phyloP scores from a whole-genome alignment of 2,888 invertebrate species.

The Neoitamus cyanurus region DNA sequence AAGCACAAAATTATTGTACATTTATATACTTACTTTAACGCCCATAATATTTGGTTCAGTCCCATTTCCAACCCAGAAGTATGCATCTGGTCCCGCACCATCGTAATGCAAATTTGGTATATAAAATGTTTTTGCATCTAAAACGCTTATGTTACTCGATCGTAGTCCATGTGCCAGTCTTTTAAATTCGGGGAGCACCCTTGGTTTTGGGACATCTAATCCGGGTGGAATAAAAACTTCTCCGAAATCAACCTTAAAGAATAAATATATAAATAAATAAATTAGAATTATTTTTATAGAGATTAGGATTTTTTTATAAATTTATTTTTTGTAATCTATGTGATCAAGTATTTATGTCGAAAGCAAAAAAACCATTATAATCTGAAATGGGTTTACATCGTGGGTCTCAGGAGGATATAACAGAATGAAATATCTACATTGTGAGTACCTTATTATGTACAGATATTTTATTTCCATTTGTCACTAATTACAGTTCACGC shows the following conservation, averaged over 20 bases:
- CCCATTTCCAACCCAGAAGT: slow-evolving; percentile 95
- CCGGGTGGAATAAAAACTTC: slow-evolving; percentile 81
- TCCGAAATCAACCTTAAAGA: slow-evolving; percentile 84
- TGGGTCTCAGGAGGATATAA: too few relatives aligned
- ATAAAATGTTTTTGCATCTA: slow-evolving; percentile 91
- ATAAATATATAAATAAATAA: background rate
- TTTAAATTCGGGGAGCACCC: slow-evolving; percentile 86
- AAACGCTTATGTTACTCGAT: slow-evolving; percentile 89
- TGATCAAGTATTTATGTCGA: too few relatives aligned
- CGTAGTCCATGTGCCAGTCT: slow-evolving; percentile 88
- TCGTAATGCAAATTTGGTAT: slow-evolving; percentile 94
- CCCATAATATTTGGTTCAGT: slow-evolving; percentile 83
- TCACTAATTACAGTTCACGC: too few relatives aligned
- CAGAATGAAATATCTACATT: too few relatives aligned
- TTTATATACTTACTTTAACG: slow-evolving; percentile 71
- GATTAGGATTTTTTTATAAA: too few relatives aligned
- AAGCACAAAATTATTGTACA: background rate
- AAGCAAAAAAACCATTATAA: too few relatives aligned
- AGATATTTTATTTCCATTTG: too few relatives aligned
- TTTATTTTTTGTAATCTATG: too few relatives aligned
- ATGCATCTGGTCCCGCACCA: slow-evolving; percentile 91
- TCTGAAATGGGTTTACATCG: too few relatives aligned
- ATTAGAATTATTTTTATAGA: too few relatives aligned
- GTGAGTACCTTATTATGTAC: too few relatives aligned
- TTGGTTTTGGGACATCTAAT: slow-evolving; percentile 82